Evolutionary conservation across 2,113 vertebrate species (phyloP).

Genomic region (Rhinolophus sinicus): DNA sequence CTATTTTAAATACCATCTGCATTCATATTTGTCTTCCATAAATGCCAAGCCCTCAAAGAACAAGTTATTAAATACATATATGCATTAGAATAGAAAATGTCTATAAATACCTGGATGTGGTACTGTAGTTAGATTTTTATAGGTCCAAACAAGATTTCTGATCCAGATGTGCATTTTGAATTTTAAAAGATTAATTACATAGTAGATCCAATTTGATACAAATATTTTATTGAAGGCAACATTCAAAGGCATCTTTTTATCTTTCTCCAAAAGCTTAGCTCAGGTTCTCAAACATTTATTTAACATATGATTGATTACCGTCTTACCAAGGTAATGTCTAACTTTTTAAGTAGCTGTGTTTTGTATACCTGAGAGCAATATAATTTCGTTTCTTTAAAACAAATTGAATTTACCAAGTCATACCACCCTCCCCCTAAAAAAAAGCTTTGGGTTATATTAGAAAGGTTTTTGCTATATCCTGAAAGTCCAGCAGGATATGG

Average conservation of each 20-base stretch:
- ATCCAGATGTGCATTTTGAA: background rate
- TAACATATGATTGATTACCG: background rate
- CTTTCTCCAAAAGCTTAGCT: background rate
- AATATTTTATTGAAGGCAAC: background rate
- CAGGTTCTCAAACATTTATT: background rate
- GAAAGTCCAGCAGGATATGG: background rate
- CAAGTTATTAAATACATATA: background rate
- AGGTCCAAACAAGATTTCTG: background rate
- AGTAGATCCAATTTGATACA: background rate
- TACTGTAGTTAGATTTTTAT: background rate
- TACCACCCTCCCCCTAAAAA: fast-evolving
- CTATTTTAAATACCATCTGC: background rate
- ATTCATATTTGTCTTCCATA: background rate
- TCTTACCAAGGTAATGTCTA: background rate
- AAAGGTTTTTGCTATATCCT: background rate
- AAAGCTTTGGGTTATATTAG: background rate
- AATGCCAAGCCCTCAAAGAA: background rate
- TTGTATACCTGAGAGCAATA: background rate
- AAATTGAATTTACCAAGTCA: background rate
- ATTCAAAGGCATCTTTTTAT: background rate
- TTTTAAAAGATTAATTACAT: background rate
- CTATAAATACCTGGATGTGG: background rate
- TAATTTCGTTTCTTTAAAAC: background rate
- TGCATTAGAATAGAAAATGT: background rate
- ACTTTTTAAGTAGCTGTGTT: background rate